Base-by-base conservation (phyloP, 2,888 invertebrate species). In the Torymus auratus region DNA sequence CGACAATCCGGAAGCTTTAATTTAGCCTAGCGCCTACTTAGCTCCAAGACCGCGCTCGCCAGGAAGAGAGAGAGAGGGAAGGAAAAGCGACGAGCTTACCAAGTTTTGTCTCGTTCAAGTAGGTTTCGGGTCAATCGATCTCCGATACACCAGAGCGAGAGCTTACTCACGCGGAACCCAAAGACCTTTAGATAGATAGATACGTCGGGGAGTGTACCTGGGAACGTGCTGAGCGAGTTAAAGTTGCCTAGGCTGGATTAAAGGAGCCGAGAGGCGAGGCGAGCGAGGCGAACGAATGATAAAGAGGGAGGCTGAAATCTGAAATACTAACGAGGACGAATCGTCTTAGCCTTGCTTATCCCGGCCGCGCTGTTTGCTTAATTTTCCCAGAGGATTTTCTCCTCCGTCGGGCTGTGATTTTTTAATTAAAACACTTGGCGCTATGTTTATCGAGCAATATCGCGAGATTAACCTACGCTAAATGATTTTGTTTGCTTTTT, bases 71-170 rank as follows among this genome's bases (percentile, higher is more conserved):
- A 62, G 60, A 60, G 58, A 67, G 67, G 12, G 67, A 2, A 10
- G 15, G 68, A 52, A 56, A n/a, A 28, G 52, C 55, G 55, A 61
- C 65, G 58, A 13, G 60, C 68, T 68, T 76, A 75, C 67, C 65
- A 75, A 62, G 62, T 72, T 62, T 62, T 62, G 62, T 70, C 60
- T 50, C 50, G 58, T 60, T 20, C 61, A n/a, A 72, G 61, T 52
- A n/a, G 50, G 17, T 71, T 71, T 60, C 10, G 17, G 56, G 61
- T 72, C 71, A 62, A 72, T 72, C 71, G 71, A 61, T 72, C 71
- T 61, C 65, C 52, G 52, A 61, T 58, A 60, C 53, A 28, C 28
- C 0, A 14, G 15, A 61, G 12, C 14, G n/a, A 28, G 64, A 41
- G 68, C 23, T 62, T 62, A 62, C 61, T 53, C 58, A 61, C 61